A percentile compares a stretch with the other conserved stretches of the same genome.
phyloP scores from a whole-genome alignment of 2,888 invertebrate species.

The Syrista parreyssii region DNA sequence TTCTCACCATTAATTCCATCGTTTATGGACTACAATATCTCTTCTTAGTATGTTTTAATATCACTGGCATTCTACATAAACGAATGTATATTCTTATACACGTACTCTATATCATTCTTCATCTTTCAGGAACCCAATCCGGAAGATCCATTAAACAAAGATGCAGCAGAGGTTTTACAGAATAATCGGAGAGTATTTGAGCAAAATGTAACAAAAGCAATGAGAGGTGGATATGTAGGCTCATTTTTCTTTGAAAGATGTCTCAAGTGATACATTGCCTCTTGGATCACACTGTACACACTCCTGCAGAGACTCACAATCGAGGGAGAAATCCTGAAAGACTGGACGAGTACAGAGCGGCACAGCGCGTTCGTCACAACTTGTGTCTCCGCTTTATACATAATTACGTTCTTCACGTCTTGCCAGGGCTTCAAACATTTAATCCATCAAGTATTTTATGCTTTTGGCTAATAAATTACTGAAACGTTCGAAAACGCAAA shows the following conservation, averaged over 20 bases:
- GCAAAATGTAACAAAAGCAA: conserved; percentile 95
- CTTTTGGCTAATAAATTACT: conserved; percentile 46
- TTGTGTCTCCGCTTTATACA: conserved; percentile 53
- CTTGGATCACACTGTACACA: conserved; percentile 50
- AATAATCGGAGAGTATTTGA: conserved; percentile 94
- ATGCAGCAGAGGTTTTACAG: conserved; percentile 96
- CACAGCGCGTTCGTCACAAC: conserved; percentile 38
- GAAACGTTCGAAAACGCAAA: conserved; percentile 19
- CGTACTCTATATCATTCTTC: conserved; percentile 17
- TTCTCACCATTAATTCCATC: conserved; percentile 96
- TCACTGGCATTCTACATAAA: neutral
- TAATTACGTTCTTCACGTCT: conserved; percentile 57
- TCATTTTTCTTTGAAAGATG: conserved; percentile 95
- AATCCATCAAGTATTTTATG: conserved; percentile 56
- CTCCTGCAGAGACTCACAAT: conserved; percentile 46
- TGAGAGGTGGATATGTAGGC: conserved; percentile 96
- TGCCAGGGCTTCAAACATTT: conserved; percentile 59
- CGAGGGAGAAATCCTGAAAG: conserved; percentile 42
- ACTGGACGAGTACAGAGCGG: conserved; percentile 38
- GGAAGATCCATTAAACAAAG: conserved; percentile 98
- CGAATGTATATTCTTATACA: conserved; percentile 8
- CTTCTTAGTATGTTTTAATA: conserved; percentile 79
- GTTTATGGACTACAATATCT: conserved; percentile 98
- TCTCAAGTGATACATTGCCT: conserved; percentile 81
- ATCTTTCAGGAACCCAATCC: conserved; percentile 92